Conservation (phyloP, 1,140 invertebrate species). For the Belonocnema kinseyi region DNA sequence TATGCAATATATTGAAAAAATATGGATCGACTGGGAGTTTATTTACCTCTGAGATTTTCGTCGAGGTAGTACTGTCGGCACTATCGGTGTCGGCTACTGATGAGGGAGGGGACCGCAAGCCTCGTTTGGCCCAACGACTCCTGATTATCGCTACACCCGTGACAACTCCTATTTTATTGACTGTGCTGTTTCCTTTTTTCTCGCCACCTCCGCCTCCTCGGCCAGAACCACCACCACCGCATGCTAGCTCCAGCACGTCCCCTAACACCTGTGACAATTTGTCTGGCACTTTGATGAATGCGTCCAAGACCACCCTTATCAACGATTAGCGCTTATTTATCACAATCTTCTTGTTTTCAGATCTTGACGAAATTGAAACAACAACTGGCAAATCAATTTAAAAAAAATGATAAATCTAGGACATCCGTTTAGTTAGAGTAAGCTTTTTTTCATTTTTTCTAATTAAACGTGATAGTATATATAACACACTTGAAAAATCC, state of each 20-base stretch:
- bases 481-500: no score
- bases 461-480: no score
- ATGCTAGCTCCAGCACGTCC: conserved; percentile 71
- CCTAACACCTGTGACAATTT: conserved; percentile 71
- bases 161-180: conserved; percentile 64
- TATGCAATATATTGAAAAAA: no score
- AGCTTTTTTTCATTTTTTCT: no score
- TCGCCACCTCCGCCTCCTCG: conserved; percentile 47
- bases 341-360: no score
- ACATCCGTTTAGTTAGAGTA: no score
- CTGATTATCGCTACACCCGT: conserved; percentile 71
- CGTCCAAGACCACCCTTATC: conserved; percentile 58
- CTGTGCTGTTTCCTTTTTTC: conserved; percentile 44
- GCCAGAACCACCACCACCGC: conserved; percentile 53
- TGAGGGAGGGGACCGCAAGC: conserved; percentile 52
- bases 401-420: no score
- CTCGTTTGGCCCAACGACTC: conserved; percentile 64
- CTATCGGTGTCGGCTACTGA: conserved; percentile 66
- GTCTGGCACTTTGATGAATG: conserved; percentile 70
- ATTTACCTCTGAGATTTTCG: conserved; percentile 68
- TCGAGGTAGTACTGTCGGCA: conserved; percentile 63
- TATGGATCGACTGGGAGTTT: not conserved
- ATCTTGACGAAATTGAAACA: no score
- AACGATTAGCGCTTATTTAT: not conserved
- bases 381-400: no score